phyloP scores from a whole-genome alignment of 2,113 vertebrate species.

The Clarias macrocephalus region DNA sequence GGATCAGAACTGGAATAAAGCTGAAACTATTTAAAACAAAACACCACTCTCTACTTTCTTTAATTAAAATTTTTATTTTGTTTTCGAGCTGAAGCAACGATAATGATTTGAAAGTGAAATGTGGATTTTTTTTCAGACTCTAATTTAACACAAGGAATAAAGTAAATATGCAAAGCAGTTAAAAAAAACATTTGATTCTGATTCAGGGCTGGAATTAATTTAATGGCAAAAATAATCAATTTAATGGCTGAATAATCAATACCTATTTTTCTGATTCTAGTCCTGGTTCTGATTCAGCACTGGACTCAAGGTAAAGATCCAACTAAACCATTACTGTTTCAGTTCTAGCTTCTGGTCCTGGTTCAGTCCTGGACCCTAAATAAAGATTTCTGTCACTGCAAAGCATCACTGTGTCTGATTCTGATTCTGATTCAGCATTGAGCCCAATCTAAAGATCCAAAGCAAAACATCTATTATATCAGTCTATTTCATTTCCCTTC shows the following conservation, averaged over 20 bases:
- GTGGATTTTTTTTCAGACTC: too few species aligned
- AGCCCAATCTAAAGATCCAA: neutral
- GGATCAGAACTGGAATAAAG: neutral
- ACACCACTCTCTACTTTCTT: too few species aligned
- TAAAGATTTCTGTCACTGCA: neutral
- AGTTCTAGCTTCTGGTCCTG: neutral
- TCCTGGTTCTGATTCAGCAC: neutral
- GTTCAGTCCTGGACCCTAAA: neutral
- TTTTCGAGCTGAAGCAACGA: too few species aligned
- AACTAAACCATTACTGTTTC: neutral
- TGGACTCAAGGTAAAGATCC: neutral
- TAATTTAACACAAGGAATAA: too few species aligned
- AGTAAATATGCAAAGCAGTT: neutral
- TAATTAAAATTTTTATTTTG: too few species aligned
- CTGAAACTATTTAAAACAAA: too few species aligned
- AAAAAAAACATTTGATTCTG: neutral
- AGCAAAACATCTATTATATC: constrained; percentile 29
- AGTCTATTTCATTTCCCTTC: constrained; percentile 52
- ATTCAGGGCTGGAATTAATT: neutral
- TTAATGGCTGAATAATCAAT: too few species aligned
- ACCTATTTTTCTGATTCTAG: neutral
- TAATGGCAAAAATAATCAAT: too few species aligned
- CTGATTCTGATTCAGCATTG: neutral
- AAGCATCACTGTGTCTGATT: neutral
- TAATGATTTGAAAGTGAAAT: too few species aligned